Evolutionary conservation across 2,113 vertebrate genomes (phyloP).

Genomic region (Onychostruthus taczanowskii): DNA sequence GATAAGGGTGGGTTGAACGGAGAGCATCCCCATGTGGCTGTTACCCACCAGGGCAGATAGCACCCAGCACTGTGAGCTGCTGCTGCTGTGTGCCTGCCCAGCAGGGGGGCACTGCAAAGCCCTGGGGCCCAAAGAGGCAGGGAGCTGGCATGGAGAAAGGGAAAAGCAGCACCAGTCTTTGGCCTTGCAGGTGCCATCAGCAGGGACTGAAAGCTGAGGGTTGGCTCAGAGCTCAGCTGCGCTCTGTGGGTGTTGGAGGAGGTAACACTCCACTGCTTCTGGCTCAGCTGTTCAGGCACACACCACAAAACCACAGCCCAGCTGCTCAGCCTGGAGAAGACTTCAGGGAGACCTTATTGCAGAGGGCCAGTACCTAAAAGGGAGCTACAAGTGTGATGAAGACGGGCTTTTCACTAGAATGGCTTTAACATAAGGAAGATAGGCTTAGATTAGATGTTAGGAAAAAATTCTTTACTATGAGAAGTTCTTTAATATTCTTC

Average conservation of each 20-base stretch:
- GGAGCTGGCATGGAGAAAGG: background rate
- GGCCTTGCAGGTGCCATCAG: background rate
- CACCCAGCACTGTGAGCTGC: background rate
- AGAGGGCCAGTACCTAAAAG: background rate
- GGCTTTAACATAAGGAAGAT: background rate
- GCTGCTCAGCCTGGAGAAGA: background rate
- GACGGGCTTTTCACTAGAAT: background rate
- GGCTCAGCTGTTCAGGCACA: background rate
- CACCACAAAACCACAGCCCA: background rate
- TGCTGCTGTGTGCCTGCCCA: background rate
- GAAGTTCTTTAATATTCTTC: background rate
- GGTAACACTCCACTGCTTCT: background rate
- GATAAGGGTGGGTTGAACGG: background rate
- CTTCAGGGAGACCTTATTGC: background rate
- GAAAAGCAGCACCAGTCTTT: background rate
- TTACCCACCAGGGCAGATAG: background rate
- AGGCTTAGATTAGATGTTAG: background rate
- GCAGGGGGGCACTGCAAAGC: background rate
- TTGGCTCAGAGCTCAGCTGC: background rate
- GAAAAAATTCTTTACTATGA: background rate
- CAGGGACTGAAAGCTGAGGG: no score
- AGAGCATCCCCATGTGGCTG: background rate
- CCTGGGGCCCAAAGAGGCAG: background rate
- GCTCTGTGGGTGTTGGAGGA: background rate
- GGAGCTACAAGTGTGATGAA: background rate